These are phyloP conservation scores for Odontesthes bonariensis DNA, from an alignment of 2,113 vertebrate species.

Conservation along the genomic window DNA sequence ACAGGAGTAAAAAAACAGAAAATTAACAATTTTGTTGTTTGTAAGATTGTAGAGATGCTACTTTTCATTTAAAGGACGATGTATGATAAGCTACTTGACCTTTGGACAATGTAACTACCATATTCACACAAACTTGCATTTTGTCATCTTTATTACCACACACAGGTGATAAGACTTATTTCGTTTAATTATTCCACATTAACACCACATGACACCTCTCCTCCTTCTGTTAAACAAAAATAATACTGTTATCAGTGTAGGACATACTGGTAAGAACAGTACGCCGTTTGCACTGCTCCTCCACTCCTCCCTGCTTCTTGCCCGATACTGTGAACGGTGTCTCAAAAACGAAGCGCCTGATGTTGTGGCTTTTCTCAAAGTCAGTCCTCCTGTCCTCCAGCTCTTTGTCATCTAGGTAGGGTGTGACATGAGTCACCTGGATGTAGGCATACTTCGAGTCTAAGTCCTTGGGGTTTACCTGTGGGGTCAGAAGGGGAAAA, in stretches of 20 bases:
- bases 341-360: constrained; percentile 97
- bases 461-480: constrained; percentile 98
- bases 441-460: constrained; percentile 97
- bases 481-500: neutral
- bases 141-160: too few relatives aligned
- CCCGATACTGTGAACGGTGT: constrained; percentile 95
- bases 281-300: constrained; percentile 94
- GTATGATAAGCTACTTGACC: too few relatives aligned
- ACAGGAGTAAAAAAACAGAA: too few relatives aligned
- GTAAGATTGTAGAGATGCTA: too few relatives aligned
- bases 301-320: constrained; percentile 93
- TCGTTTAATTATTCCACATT: too few relatives aligned
- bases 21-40: too few relatives aligned
- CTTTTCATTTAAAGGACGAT: too few relatives aligned
- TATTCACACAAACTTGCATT: too few relatives aligned
- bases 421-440: constrained; percentile 95
- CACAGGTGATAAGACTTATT: too few relatives aligned
- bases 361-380: constrained; percentile 96
- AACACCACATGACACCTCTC: too few relatives aligned
- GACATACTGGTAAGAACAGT: constrained; percentile 92
- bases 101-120: too few relatives aligned
- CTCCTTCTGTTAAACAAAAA: neutral
- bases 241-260: neutral
- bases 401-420: constrained; percentile 96
- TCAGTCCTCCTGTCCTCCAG: constrained; percentile 94